These are phyloP conservation scores for Spilosoma lubricipeda DNA, from an alignment of 2,888 invertebrate genomes.

Conservation along the genomic window DNA sequence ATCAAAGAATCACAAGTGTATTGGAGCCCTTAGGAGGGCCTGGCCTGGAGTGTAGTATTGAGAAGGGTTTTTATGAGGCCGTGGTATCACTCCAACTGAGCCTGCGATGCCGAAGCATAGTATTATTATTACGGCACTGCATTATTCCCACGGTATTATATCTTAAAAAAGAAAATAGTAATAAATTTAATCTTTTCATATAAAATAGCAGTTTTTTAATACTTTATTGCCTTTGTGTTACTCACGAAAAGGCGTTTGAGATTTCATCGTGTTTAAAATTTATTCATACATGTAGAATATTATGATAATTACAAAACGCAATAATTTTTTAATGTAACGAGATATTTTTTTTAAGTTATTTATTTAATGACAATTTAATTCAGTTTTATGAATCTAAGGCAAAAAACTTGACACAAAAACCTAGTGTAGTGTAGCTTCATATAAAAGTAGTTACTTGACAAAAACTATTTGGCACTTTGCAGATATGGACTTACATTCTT, in stretches of 20 bases:
- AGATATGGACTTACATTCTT: too few species aligned
- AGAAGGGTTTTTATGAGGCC: too few species aligned
- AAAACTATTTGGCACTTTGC: neutral
- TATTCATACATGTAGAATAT: neutral
- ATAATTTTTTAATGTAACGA: neutral
- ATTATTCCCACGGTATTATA: neutral
- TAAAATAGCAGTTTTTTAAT: neutral
- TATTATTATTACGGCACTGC: too few species aligned
- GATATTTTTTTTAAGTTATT: neutral
- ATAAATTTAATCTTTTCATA: too few species aligned
- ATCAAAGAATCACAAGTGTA: too few species aligned
- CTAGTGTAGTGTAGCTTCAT: neutral
- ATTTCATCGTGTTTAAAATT: neutral
- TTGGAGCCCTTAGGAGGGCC: too few species aligned
- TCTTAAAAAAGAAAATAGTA: neutral
- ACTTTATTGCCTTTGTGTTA: neutral
- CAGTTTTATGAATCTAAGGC: neutral
- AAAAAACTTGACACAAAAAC: constrained; percentile 1
- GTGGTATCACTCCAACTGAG: too few species aligned
- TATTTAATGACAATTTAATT: neutral
- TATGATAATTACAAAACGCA: neutral
- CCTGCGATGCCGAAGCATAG: too few species aligned
- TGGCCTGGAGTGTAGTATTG: too few species aligned
- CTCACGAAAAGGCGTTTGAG: neutral
- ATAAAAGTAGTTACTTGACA: neutral